phyloP scores from a whole-genome alignment of 2,113 vertebrate genomes.

The Cyanistes caeruleus region DNA sequence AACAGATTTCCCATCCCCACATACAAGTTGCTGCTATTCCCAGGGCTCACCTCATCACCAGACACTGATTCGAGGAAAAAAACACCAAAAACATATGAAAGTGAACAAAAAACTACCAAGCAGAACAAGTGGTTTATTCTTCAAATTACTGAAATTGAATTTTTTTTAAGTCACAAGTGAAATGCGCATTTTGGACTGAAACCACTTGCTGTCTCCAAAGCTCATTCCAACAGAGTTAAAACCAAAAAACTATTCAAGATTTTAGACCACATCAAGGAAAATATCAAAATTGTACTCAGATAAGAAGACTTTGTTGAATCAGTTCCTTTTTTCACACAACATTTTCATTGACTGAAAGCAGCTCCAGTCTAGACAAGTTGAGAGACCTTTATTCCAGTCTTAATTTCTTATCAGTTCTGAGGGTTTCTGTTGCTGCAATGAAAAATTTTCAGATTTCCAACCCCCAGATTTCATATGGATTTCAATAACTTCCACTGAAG shows the following conservation, averaged over 20 bases:
- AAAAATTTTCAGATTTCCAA: background rate
- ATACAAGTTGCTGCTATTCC: background rate
- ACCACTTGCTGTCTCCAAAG: background rate
- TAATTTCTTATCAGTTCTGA: background rate
- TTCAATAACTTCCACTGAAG: background rate
- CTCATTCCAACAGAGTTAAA: background rate
- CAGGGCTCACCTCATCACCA: background rate
- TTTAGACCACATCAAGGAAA: background rate
- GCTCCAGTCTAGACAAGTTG: background rate
- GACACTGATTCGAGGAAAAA: background rate
- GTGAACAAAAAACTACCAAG: background rate
- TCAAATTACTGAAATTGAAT: background rate
- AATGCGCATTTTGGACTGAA: background rate
- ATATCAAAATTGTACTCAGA: background rate
- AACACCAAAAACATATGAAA: rapidly evolving
- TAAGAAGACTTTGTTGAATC: background rate
- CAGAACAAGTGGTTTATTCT: background rate
- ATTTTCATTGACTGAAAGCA: background rate
- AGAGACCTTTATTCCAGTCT: background rate
- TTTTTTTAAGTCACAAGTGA: background rate
- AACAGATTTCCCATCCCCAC: background rate
- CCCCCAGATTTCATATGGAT: background rate
- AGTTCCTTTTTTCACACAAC: rapidly evolving
- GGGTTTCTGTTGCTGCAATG: background rate
- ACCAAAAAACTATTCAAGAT: background rate